Conservation (phyloP, 1,140 invertebrate species). For the Psix sp. region DNA sequence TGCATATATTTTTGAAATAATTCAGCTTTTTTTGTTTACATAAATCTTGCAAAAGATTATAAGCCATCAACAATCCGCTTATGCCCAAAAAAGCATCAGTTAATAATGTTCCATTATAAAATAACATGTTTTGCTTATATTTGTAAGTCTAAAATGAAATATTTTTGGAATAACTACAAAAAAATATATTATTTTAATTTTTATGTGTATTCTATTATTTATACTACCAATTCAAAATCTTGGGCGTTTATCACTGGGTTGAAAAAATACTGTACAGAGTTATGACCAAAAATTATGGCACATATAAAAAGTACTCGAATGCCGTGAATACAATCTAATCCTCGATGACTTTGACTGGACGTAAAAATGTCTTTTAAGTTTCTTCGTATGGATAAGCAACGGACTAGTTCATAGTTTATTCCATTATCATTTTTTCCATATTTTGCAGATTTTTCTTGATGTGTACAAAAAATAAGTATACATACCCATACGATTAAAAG, state of each 20-base stretch:
- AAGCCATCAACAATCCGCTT: conserved; percentile 65
- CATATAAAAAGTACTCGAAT: conserved; percentile 54
- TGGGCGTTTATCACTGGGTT: conserved; percentile 54
- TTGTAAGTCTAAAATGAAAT: conserved; percentile 5
- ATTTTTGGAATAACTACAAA: neutral
- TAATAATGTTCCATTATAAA: conserved; percentile 62
- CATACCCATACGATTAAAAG: neutral
- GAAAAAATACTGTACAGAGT: conserved; percentile 46
- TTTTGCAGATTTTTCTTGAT: conserved; percentile 53
- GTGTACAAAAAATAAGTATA: conserved; percentile 54
- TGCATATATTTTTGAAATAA: conserved; percentile 48
- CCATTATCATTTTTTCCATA: conserved; percentile 12
- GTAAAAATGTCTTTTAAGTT: conserved; percentile 58
- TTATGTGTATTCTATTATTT: neutral
- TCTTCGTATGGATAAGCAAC: conserved; percentile 66
- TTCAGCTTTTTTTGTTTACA: conserved; percentile 64
- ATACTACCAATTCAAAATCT: conserved; percentile 55
- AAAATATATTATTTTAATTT: too few species aligned
- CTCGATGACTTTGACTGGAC: conserved; percentile 44
- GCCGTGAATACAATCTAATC: conserved; percentile 57
- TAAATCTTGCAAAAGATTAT: conserved; percentile 61
- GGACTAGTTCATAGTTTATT: conserved; percentile 41
- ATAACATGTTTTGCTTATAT: conserved; percentile 30
- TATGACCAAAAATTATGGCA: conserved; percentile 59
- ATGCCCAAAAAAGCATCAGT: conserved; percentile 67